Conservation (phyloP, 2,113 vertebrate species). For the Lasiurus borealis region DNA sequence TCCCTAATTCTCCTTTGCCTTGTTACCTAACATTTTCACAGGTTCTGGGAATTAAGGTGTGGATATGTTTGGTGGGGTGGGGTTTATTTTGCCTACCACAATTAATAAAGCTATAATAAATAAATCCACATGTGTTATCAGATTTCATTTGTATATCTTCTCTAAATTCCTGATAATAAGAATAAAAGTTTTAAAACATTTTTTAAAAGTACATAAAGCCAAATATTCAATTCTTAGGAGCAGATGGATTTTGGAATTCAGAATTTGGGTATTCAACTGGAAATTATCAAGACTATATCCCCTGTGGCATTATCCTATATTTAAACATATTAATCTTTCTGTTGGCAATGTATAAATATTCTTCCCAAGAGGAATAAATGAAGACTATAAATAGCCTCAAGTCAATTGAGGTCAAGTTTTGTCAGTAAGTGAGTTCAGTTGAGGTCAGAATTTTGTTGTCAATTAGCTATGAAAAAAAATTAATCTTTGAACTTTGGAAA, state of each 20-base stretch:
- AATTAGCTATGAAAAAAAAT: not conserved
- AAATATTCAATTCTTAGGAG: not conserved
- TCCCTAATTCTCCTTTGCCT: not conserved
- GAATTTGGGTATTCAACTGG: not conserved
- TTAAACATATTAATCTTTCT: not conserved
- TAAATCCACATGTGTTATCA: not conserved
- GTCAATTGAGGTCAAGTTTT: constrained; percentile 58
- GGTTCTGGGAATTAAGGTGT: not conserved
- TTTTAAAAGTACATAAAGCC: not conserved
- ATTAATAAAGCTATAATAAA: not conserved
- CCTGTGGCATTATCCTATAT: not conserved
- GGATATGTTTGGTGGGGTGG: not conserved
- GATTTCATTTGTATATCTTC: not conserved
- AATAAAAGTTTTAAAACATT: constrained; percentile 42
- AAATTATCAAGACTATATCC: not conserved
- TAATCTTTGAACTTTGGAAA: constrained; percentile 40
- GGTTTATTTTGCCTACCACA: not conserved
- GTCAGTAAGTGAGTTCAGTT: constrained; percentile 20
- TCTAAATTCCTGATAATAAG: not conserved
- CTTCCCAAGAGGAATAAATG: constrained; percentile 17
- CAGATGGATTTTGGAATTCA: constrained; percentile 28
- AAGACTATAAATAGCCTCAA: constrained; percentile 61
- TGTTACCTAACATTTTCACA: not conserved
- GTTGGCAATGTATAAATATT: constrained; percentile 43
- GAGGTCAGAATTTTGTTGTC: constrained; percentile 35